Conservation (phyloP, 2,113 vertebrate genomes). For the Etia nguti region DNA sequence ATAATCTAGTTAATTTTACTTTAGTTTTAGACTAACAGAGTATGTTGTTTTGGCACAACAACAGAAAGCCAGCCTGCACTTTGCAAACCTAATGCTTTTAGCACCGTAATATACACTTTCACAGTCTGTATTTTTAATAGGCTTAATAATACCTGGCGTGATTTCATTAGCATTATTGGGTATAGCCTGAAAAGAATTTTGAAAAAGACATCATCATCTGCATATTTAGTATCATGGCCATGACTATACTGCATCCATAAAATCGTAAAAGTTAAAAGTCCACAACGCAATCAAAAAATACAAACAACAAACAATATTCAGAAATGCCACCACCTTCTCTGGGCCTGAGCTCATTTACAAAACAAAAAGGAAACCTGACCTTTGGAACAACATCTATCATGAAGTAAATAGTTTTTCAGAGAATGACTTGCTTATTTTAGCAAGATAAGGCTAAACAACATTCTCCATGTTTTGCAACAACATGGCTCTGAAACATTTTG, state of each 20-base stretch:
- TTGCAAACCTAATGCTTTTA: neutral
- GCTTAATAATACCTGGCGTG: neutral
- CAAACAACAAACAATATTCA: neutral
- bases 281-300: fast-evolving
- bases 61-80: neutral
- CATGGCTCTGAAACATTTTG: neutral
- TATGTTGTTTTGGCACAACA: neutral
- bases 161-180: neutral
- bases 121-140: neutral
- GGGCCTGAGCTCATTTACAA: neutral
- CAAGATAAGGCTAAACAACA: neutral
- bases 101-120: neutral
- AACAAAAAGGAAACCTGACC: neutral
- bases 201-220: neutral
- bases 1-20: neutral
- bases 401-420: neutral
- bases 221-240: neutral
- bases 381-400: neutral
- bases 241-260: neutral
- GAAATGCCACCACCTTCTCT: neutral
- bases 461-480: neutral
- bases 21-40: neutral
- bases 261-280: neutral
- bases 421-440: neutral
- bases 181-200: neutral